Evolutionary conservation across 2,113 vertebrate genomes (phyloP).

Genomic region (Etheostoma cragini): DNA sequence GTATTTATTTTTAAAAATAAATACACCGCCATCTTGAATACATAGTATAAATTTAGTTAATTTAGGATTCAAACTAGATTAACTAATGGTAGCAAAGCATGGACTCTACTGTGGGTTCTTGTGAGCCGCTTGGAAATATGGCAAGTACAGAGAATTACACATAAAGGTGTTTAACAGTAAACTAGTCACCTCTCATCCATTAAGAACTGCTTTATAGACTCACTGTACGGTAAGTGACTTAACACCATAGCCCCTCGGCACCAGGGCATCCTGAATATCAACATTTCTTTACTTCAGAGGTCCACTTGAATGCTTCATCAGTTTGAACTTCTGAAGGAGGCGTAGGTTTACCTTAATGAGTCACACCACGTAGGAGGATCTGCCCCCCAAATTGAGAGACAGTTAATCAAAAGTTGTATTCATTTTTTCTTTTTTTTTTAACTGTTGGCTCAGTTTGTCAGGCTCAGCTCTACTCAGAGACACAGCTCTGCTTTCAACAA

Average conservation of each 20-base stretch:
- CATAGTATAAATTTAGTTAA: not conserved
- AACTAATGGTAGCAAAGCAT: not conserved
- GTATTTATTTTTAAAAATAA: not conserved
- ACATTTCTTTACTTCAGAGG: not conserved
- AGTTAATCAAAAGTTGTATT: conserved; percentile 11
- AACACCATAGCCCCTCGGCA: not conserved
- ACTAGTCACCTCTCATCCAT: not conserved
- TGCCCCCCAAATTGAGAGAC: not conserved
- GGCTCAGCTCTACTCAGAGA: not conserved
- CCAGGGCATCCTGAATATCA: not conserved
- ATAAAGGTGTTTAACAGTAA: not conserved
- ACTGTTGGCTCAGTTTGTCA: not conserved
- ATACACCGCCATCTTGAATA: no score
- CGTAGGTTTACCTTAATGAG: not conserved
- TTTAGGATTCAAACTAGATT: not conserved
- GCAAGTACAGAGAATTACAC: not conserved
- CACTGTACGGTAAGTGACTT: not conserved
- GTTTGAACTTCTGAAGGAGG: not conserved
- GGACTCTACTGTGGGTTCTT: not conserved
- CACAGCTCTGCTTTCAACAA: not conserved
- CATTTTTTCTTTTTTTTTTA: no score
- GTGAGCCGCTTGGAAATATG: not conserved
- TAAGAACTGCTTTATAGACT: not conserved
- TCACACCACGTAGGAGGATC: conserved; percentile 18
- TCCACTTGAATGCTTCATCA: conserved; percentile 5